phyloP scores from a whole-genome alignment of 2,888 invertebrate genomes.

The Timema cristinae region DNA sequence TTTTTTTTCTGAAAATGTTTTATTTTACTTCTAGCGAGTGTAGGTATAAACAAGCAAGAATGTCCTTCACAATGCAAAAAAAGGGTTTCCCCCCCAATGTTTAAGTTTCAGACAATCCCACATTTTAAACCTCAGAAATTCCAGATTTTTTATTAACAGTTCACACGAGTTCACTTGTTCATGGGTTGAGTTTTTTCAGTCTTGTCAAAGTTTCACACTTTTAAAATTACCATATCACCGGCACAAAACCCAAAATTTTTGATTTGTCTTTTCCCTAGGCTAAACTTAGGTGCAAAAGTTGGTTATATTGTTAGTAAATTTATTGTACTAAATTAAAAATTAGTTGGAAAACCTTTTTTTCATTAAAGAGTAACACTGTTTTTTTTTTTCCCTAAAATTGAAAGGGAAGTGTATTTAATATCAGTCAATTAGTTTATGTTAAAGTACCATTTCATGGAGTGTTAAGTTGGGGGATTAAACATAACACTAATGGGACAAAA shows the following conservation, averaged over 20 bases:
- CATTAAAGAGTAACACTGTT: too few relatives aligned
- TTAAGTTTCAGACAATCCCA: conserved; percentile 8
- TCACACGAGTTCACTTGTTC: conserved; percentile 12
- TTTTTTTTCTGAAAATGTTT: neutral
- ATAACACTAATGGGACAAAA: too few relatives aligned
- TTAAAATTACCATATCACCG: neutral
- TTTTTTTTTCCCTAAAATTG: too few relatives aligned
- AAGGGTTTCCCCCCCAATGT: conserved; percentile 4
- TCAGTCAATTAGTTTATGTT: too few relatives aligned
- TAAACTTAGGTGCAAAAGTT: too few relatives aligned
- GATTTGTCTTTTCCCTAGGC: too few relatives aligned
- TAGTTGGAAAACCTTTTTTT: too few relatives aligned
- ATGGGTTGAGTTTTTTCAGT: conserved; percentile 9
- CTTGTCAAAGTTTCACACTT: conserved; percentile 4
- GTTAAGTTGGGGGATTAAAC: too few relatives aligned
- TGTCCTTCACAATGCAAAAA: neutral
- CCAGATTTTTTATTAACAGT: neutral
- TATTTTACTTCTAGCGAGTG: neutral
- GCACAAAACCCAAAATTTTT: conserved; percentile 1
- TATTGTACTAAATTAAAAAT: too few relatives aligned
- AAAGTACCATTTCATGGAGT: too few relatives aligned
- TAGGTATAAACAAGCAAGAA: conserved; percentile 1
- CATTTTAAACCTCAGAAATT: conserved; percentile 5
- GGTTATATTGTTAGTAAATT: too few relatives aligned
- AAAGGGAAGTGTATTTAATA: too few relatives aligned